Base-by-base conservation (phyloP, 2,113 vertebrate species). In the Andinoacara biseriatus region DNA sequence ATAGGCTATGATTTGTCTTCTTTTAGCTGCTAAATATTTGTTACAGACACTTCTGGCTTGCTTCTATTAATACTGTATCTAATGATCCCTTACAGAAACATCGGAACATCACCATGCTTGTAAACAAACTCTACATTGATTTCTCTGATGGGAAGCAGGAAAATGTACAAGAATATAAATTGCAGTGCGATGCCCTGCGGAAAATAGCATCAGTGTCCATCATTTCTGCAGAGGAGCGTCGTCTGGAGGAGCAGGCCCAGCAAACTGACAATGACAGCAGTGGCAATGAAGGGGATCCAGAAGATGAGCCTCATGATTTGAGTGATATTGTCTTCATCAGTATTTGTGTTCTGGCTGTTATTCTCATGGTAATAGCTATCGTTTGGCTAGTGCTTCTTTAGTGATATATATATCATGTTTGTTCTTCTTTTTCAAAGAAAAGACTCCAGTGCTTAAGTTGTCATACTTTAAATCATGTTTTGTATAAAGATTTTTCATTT, bases 241-340 rank as follows among this genome's bases (percentile, higher is more conserved):
- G 93, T 81, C 90, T 97, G 29, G 85, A 96, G 84, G 95, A 95
- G 86, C 5, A 95, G 74, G 95, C 95, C 0, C 96, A 96, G 80
- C 96, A 96, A 5, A 91, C 94, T 33, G 96, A 97, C 7, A 89
- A 85, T 0, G 92, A 91, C 5, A 86, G 88, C 7, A 38, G 10
- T 22, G 83, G 40, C 35, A 54, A 84, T 0, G 40, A 13, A 1
- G 91, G 61, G 14, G 80, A 76, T 8, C 82, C 0, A 0, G 89
- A 82, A 26, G 87, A 76, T 3, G 94, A 86, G 90, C 95, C 96
- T 67, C 97, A 97, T 52, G 98, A 99, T 91, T 96, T 96, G 89
- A 99, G 98, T 0, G 98, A 99, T 79, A 95, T 99, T 0, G 82
- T 99, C 92, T 99, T 99, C 92, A 97, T 99, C 88, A 97, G 97